A percentile compares a stretch with the other conserved stretches of the same genome.
Evolutionary conservation across 2,797 vertebrate species (phyloP).

Genomic region (Melanotaenia boesemani): DNA sequence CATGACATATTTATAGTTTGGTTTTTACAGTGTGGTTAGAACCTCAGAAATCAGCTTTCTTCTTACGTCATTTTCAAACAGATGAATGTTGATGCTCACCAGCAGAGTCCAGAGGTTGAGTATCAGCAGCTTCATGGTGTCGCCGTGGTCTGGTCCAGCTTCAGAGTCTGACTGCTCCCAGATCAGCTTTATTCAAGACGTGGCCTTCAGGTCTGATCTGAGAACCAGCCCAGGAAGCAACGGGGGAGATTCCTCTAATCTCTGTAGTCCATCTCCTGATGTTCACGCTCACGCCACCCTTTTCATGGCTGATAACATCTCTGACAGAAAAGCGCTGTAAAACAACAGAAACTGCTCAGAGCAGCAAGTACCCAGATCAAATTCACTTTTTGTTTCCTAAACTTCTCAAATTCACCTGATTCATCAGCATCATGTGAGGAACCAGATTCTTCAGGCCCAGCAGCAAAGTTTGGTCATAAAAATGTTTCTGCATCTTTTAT

Average conservation of each 20-base stretch:
- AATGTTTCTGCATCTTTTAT: too few relatives aligned
- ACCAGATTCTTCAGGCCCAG: too few relatives aligned
- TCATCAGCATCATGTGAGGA: not conserved
- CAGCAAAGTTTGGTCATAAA: too few relatives aligned
- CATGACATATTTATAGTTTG: too few relatives aligned
- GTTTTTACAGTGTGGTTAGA: too few relatives aligned
- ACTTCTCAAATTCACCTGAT: not conserved
- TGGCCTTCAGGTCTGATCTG: constrained; percentile 1
- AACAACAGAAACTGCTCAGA: not conserved
- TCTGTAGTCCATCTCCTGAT: constrained; percentile 2
- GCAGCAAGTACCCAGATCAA: not conserved
- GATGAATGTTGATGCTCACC: constrained; percentile 53
- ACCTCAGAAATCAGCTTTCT: too few relatives aligned
- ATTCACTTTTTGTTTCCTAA: not conserved
- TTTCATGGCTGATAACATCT: constrained; percentile 40
- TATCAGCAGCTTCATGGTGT: constrained; percentile 44
- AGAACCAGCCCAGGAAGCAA: not conserved
- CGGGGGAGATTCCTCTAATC: constrained; percentile 47
- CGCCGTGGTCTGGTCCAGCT: not conserved
- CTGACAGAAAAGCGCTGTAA: not conserved
- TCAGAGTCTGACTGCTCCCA: constrained; percentile 1
- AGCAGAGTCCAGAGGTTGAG: constrained; percentile 12
- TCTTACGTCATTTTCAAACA: too few relatives aligned
- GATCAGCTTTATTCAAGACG: constrained; percentile 1
- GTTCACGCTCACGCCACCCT: not conserved